A percentile compares a stretch with the other conserved stretches of the same genome.
phyloP scores from a whole-genome alignment of 1,140 invertebrate genomes.

The Drosophila nasuta region DNA sequence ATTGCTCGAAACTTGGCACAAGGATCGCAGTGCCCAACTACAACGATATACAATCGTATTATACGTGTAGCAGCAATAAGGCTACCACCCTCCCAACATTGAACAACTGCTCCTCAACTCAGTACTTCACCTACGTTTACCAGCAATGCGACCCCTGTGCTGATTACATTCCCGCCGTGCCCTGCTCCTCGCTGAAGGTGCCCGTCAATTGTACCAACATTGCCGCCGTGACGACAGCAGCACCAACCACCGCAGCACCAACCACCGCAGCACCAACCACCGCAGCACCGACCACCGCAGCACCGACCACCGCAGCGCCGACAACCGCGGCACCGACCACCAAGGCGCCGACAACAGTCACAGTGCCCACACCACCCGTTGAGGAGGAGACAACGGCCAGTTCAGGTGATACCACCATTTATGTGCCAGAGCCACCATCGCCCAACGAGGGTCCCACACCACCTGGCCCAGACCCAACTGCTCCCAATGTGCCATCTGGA shows the following conservation, averaged over 20 bases:
- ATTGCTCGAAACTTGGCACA: slow-evolving; percentile 17
- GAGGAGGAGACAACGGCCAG: slow-evolving; percentile 4
- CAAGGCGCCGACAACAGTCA: background rate
- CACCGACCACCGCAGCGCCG: slow-evolving; percentile 1
- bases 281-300: background rate
- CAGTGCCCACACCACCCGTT: slow-evolving; percentile 10
- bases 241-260: background rate
- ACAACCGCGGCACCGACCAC: slow-evolving; percentile 8
- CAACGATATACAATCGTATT: slow-evolving; percentile 44
- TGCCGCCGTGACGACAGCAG: background rate
- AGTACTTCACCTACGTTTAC: slow-evolving; percentile 46
- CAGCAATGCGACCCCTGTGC: slow-evolving; percentile 47
- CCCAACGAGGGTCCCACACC: slow-evolving; percentile 57
- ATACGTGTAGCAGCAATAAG: slow-evolving; percentile 8
- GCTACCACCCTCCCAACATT: background rate
- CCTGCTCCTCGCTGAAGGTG: slow-evolving; percentile 22
- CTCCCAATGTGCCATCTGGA: slow-evolving; percentile 16
- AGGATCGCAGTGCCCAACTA: slow-evolving; percentile 58
- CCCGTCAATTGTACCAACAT: slow-evolving; percentile 31
- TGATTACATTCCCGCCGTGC: slow-evolving; percentile 43
- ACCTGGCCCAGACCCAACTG: slow-evolving; percentile 56
- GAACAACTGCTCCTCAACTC: background rate
- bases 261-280: background rate
- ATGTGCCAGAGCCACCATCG: slow-evolving; percentile 58
- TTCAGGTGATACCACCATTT: slow-evolving; percentile 25